A percentile compares a stretch with the other conserved stretches of the same genome.
phyloP scores from a whole-genome alignment of 2,888 invertebrate species.

The Clanis bilineata region DNA sequence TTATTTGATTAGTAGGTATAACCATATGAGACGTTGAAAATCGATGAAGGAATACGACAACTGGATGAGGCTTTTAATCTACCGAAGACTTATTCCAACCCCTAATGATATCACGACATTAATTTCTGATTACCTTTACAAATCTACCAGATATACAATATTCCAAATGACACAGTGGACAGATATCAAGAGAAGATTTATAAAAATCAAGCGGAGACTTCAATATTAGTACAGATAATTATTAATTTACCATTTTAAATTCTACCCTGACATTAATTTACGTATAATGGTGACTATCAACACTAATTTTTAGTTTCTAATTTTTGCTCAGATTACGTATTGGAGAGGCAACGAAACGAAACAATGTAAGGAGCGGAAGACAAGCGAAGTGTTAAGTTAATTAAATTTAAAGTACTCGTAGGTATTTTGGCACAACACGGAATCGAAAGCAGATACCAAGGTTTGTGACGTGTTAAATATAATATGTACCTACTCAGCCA shows the following conservation, averaged over 20 bases:
- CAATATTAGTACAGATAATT: slow-evolving; percentile 64
- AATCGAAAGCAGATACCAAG: slow-evolving; percentile 52
- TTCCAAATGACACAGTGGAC: slow-evolving; percentile 68
- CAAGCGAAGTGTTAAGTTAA: slow-evolving; percentile 17
- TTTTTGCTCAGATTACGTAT: slow-evolving; percentile 74
- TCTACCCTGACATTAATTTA: slow-evolving; percentile 94
- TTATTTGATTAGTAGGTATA: background rate
- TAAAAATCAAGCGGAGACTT: slow-evolving; percentile 70
- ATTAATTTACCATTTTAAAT: slow-evolving; percentile 63
- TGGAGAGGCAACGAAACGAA: slow-evolving; percentile 40
- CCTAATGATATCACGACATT: slow-evolving; percentile 70
- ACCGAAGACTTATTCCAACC: slow-evolving; percentile 42
- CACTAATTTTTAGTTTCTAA: slow-evolving; percentile 68
- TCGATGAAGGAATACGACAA: background rate
- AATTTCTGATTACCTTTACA: slow-evolving; percentile 43
- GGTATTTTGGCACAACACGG: slow-evolving; percentile 77
- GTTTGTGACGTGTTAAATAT: slow-evolving; percentile 15
- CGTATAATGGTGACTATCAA: slow-evolving; percentile 89
- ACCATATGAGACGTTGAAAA: background rate
- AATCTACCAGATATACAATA: slow-evolving; percentile 40
- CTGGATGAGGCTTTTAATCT: slow-evolving; percentile 27
- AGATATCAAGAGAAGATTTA: slow-evolving; percentile 70
- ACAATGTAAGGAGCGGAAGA: background rate
- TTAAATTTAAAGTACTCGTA: slow-evolving; percentile 41
- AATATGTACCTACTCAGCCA: slow-evolving; percentile 13